Base-by-base conservation (phyloP, 2,888 invertebrate genomes). In the Polydrusus cervinus region DNA sequence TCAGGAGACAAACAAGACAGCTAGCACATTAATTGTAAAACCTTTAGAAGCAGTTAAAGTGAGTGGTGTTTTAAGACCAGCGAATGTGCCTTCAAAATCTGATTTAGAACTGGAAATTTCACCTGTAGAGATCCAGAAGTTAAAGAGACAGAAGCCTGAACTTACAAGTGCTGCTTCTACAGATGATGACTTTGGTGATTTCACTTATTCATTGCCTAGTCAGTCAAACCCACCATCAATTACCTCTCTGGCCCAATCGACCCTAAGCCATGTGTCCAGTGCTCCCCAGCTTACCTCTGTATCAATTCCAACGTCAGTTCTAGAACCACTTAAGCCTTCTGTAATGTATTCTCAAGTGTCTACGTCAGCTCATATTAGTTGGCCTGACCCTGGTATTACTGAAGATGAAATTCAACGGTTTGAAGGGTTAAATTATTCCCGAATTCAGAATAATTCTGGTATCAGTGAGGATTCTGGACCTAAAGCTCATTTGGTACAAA, bases 371-470 rank as follows among this genome's bases (percentile, higher is more conserved):
- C 88, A 90, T 83, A 91, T 91, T 55, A 90, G 90, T 82, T 91
- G 91, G 91, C 91, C 91, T 3, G 90, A 90, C 82, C 91, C 91
- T 13, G 91, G 91, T 20, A 82, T 88, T 30, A 83, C 84, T 3
- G 86, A 87, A 9, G 86, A 86, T 34, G 87, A 87, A 66, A 81
- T 87, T 45, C 82, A 78, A 55, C 80, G 84, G 45, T 84, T 88
- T 57, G 86, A 87, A 71, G 80, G 84, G 74, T 82, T 78, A 69
- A 69, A 43, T 18, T 85, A 84, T 68, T 74, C 80, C 0, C 70
- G 78, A 7, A 72, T 78, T 18, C 66, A 71, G 61, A 53, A 76
- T 38, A 61, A 71, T 68, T 45, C 74, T 65, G 14, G 65, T 64
- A 61, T 70, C 10, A 66, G 18, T 34, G 60, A 38, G 11, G 34